Conservation (phyloP, 2,113 vertebrate genomes). For the Platysternon megacephalum region DNA sequence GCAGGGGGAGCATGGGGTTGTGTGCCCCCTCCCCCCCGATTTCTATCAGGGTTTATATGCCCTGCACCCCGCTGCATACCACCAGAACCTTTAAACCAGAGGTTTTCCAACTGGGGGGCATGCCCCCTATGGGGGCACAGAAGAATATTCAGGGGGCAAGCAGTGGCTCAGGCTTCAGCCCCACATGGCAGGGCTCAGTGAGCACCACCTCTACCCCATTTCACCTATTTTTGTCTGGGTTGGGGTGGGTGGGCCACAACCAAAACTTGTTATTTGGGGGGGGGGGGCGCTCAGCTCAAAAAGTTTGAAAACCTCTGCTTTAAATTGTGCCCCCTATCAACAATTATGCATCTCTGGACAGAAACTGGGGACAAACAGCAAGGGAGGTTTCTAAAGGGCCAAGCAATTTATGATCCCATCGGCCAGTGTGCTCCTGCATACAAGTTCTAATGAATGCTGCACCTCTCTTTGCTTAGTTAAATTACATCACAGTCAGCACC, state of each 20-base stretch:
- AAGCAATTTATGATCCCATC: neutral
- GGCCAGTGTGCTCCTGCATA: neutral
- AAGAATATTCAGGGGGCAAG: neutral
- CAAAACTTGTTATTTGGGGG: no score
- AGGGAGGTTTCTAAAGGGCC: neutral
- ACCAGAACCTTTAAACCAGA: neutral
- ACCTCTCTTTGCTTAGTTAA: neutral
- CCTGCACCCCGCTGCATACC: neutral
- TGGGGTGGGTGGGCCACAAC: no score
- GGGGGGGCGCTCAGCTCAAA: neutral
- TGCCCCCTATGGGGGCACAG: neutral
- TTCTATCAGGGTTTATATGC: neutral
- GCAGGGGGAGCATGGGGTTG: neutral
- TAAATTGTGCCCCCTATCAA: neutral
- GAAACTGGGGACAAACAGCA: neutral
- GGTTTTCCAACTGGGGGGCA: neutral
- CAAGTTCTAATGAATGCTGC: neutral
- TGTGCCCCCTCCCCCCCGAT: accelerated
- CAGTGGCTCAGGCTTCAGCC: neutral
- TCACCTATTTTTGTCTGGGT: no score
- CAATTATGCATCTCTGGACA: neutral
- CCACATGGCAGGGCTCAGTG: neutral
- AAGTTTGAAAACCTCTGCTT: neutral
- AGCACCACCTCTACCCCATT: neutral
- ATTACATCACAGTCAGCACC: neutral